Conservation (phyloP, 1,140 invertebrate species). For the Teleopsis dalmanni region DNA sequence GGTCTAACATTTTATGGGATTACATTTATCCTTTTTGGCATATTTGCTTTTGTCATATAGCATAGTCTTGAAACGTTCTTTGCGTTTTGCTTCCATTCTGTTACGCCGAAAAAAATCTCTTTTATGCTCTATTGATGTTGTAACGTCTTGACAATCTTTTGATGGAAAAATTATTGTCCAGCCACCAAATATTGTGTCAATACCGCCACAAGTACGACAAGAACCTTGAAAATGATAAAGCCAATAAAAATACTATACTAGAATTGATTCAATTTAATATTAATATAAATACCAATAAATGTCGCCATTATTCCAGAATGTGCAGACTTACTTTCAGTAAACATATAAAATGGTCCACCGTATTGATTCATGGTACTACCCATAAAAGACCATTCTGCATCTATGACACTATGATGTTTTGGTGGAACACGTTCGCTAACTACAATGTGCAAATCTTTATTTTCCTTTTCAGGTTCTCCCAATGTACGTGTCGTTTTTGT, state of each 20-base stretch:
- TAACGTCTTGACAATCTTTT: conserved; percentile 31
- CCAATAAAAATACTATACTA: not conserved
- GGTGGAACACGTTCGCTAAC: conserved; percentile 29
- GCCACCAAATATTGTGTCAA: conserved; percentile 38
- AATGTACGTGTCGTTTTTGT: not conserved
- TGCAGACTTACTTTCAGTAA: conserved; percentile 18
- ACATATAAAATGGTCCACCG: conserved; percentile 26
- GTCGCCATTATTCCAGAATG: conserved; percentile 20
- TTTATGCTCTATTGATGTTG: conserved; percentile 28
- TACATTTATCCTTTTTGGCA: not conserved
- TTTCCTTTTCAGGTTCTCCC: conserved; percentile 4
- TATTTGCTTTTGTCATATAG: conserved; percentile 14
- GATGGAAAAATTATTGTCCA: conserved; percentile 33
- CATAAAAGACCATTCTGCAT: conserved; percentile 26
- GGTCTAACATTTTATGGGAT: too few relatives aligned
- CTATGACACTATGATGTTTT: conserved; percentile 21
- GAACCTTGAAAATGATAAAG: conserved; percentile 15
- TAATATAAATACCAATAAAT: conserved; percentile 14
- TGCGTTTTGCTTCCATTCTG: conserved; percentile 20
- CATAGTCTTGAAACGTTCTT: conserved; percentile 25
- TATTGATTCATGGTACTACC: conserved; percentile 19
- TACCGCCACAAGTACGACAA: conserved; percentile 31
- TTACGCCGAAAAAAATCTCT: conserved; percentile 30
- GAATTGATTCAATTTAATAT: not conserved
- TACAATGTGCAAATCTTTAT: conserved; percentile 9